Evolutionary conservation across 2,797 vertebrate species (phyloP), one percentile per base, ranked within the genome.

Genomic region (Syngnathus acus): DNA sequence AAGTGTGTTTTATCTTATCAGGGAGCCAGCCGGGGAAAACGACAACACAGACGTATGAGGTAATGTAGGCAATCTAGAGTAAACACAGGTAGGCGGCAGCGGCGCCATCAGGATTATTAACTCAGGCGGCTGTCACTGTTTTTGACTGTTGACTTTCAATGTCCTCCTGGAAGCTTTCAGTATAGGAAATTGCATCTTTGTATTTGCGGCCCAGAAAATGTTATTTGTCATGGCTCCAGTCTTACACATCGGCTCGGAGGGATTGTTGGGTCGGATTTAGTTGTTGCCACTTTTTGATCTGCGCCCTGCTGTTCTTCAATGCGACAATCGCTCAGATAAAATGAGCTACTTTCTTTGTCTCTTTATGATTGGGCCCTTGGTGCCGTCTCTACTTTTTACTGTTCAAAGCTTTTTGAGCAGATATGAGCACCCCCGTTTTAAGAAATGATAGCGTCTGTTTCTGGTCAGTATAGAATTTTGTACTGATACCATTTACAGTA

Each of bases 1-100:
- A 86, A 79, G 76, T 66, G 47, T 80, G 75, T 72, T 78, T 75
- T 79, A 75, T 84, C 79, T 89, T 84, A 89, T 90, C 86, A 82
- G 80, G 73, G 75, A 68, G 61, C 66, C 81, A 74, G 77, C 77
- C 72, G 67, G 76, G 65, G 71, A 72, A 78, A 84, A 84, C 78
- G 78, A 82, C 77, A 60, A 53, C 81, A 80, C 70, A 79, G 81
- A 83, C 72, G 73, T 76, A 82, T 79, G 72, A 86, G 75, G 74
- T 81, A 81, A 81, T 82, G 79, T 79, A 65, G 77, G 38, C 76
- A 62, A 62, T 62, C 60, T 62, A 62, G 60, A 62, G 60, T 62
- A 62, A 62, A 62, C 60, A 62, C 60, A 62, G 60, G 60, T 62
- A 62, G 60, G 60, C 60, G 60, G 60, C 23, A 45, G 60, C 42